These are phyloP conservation scores for Drosophila equinoxialis DNA, from an alignment of 1,140 invertebrate species.

Conservation along the genomic window DNA sequence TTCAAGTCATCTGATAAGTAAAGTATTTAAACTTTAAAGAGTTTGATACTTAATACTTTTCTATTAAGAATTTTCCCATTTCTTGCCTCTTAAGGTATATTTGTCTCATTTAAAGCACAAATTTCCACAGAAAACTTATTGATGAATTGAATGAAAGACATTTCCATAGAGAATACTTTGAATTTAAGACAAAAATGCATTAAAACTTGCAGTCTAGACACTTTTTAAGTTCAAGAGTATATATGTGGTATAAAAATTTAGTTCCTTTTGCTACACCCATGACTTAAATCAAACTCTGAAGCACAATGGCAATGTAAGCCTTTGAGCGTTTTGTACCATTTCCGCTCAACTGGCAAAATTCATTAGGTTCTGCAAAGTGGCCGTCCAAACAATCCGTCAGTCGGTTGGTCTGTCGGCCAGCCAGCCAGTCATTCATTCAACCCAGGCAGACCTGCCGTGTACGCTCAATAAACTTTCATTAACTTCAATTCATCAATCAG, in stretches of 20 bases:
- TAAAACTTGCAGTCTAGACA: too few relatives aligned
- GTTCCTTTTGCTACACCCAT: slow-evolving; percentile 40
- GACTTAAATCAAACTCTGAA: slow-evolving; percentile 18
- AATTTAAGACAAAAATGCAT: too few relatives aligned
- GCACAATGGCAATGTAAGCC: slow-evolving; percentile 36
- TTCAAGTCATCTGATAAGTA: too few relatives aligned
- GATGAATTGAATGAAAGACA: too few relatives aligned
- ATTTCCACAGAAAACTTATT: too few relatives aligned
- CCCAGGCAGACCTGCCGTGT: slow-evolving; percentile 49
- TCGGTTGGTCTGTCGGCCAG: slow-evolving; percentile 39
- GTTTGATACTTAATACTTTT: too few relatives aligned
- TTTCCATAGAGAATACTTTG: too few relatives aligned
- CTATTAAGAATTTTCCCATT: too few relatives aligned
- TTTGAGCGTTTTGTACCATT: slow-evolving; percentile 68
- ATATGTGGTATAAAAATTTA: not conserved
- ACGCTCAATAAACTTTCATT: slow-evolving; percentile 76
- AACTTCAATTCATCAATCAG: slow-evolving; percentile 69
- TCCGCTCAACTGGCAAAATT: slow-evolving; percentile 77
- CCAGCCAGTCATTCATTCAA: slow-evolving; percentile 15
- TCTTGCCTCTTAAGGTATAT: too few relatives aligned
- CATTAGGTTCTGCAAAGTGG: slow-evolving; percentile 65
- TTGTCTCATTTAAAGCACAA: too few relatives aligned
- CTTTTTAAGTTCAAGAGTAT: not conserved
- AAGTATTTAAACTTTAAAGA: too few relatives aligned
- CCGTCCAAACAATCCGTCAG: slow-evolving; percentile 22